Base-by-base conservation (phyloP, 2,113 vertebrate species). In the Tragelaphus imberbis region DNA sequence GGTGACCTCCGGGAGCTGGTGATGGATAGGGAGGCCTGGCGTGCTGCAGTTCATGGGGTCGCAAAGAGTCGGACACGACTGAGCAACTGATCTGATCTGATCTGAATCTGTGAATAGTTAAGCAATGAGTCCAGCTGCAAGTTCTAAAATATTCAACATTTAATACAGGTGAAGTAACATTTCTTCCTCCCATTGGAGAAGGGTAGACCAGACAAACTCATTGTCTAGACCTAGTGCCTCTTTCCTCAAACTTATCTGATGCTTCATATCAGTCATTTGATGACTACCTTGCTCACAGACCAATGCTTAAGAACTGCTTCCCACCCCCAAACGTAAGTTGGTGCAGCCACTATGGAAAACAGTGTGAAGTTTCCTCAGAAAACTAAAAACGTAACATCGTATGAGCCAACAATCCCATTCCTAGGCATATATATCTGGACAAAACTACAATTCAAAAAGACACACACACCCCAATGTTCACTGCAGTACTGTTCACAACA, bases 71-170 rank as follows among this genome's bases (percentile, higher is more conserved):
- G n/a, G n/a, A n/a, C n/a, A n/a, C n/a, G n/a, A n/a, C n/a, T n/a
- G n/a, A n/a, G n/a, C n/a, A n/a, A n/a, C n/a, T n/a, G n/a, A n/a
- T n/a, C n/a, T n/a, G n/a, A n/a, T n/a, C n/a, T n/a, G n/a, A n/a
- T n/a, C n/a, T n/a, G n/a, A n/a, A 44, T 7, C 65, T 85, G 82
- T 97, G 97, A 98, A 96, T 98, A 97, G 93, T 98, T 97, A 95
- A 94, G 75, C 36, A 80, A 49, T 30, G 30, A 92, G 19, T 75
- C 58, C 12, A 86, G 82, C 86, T 87, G 47, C 77, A 84, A 88
- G 63, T 77, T 90, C 88, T 58, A 91, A 95, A 91, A 71, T 89
- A 84, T 85, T 89, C 63, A 51, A 19, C 56, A 44, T 63, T 81
- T 53, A 94, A 84, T 91, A 59, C 33, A 25, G n/a, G 93, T 40